Evolutionary conservation across 2,113 vertebrate genomes (phyloP), one percentile per base, ranked within the genome.

Genomic region (Sinosuthora webbiana): DNA sequence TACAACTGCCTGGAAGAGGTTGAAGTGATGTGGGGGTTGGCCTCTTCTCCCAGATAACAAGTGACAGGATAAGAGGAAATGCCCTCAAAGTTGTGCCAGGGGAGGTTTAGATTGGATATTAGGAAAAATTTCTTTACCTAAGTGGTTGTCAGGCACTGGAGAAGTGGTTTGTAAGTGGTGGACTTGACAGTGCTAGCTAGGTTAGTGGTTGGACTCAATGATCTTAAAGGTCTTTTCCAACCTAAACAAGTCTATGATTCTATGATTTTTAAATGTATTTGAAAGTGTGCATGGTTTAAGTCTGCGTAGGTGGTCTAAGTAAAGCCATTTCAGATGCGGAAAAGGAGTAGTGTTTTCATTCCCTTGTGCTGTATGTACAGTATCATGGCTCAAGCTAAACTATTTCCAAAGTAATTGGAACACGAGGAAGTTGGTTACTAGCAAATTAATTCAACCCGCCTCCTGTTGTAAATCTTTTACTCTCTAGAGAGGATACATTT

Each of bases 241-340:
- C 19, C 15, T 56, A 86, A 86, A 75, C 63, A 67, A 62, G 25
- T 76, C 45, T 62, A 30, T 68, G 19, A 56, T 63, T 81, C 69
- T 50, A 21, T 69, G 77, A 47, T 50, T 31, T 96, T 96, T 94
- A 77, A 73, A 83, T 94, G 67, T 86, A 93, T 37, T 60, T 95
- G 69, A 41, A 95, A 68, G 59, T 96, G 76, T 2, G 1, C 79
- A 79, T 28, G 55, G 27, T 70, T 87, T 86, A 68, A 96, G 57
- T 96, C 98, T 93, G 83, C 23, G 95, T 98, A 97, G 98, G 98
- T 98, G 97, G 97, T 98, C 98, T 96, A 73, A 21, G 39, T 77
- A 87, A 94, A 98, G 92, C 93, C 90, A 75, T 87, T 96, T 96
- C 94, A 96, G 92, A 97, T 88, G 71, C 20, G 2, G 91, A 90